Evolutionary conservation across 2,888 invertebrate genomes (phyloP).

Genomic region (Megalurothrips usitatus): DNA sequence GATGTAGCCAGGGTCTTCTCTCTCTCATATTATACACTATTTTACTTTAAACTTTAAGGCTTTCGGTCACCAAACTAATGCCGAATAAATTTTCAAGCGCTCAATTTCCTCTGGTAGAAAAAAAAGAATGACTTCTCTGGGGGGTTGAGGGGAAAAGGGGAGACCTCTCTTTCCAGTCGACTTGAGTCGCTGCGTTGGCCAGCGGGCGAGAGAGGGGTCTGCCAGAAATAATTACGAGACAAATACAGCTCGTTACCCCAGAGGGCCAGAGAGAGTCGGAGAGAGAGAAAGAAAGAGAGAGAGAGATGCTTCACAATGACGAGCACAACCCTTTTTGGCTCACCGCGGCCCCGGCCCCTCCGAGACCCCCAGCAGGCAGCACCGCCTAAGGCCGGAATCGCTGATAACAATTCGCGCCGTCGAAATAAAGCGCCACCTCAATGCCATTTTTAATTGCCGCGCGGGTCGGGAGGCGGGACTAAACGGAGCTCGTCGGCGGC

Average conservation of each 20-base stretch:
- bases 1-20: too few relatives aligned
- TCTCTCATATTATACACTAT: too few relatives aligned
- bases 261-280: not conserved
- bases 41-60: too few relatives aligned
- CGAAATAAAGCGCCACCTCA: conserved; percentile 2
- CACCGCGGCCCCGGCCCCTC: not conserved
- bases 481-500: not conserved
- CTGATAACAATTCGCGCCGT: not conserved
- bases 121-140: not conserved
- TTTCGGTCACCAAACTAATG: too few relatives aligned
- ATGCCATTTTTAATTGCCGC: conserved; percentile 26
- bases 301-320: not conserved
- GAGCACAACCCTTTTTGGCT: not conserved
- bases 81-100: not conserved
- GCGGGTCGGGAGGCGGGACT: not conserved
- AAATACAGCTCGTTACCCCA: conserved; percentile 22
- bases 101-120: not conserved
- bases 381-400: not conserved
- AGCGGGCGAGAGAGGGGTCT: not conserved
- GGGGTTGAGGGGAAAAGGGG: not conserved
- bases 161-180: not conserved
- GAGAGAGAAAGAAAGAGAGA: not conserved
- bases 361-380: too few relatives aligned
- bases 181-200: not conserved
- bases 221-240: conserved; percentile 23